Evolutionary conservation across 2,888 invertebrate genomes (phyloP), one percentile per base, ranked within the genome.

Genomic region (Cheilosia urbana): DNA sequence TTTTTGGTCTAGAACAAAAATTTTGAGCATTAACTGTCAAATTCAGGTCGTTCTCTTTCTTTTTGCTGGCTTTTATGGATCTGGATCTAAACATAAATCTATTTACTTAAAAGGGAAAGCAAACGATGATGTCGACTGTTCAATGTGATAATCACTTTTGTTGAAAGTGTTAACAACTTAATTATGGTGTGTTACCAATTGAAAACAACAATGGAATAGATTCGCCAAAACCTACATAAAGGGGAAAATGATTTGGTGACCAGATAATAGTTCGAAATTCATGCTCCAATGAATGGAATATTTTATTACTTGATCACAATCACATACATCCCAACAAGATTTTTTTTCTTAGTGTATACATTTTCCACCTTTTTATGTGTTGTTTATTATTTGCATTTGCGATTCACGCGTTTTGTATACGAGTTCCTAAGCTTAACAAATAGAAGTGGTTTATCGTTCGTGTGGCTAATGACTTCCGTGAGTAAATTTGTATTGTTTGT

Each of bases 401-500:
- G 15, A 24, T 42, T 5, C 40, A 24, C 21, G 9, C 13, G 19
- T 51, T 51, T 24, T 51, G 5, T 47, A 47, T 19, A 47, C 17
- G 2, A 45, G n/a, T 17, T 5, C 7, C 34, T 11, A 11, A 11
- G 3, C 11, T 3, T 1, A 15, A 34, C n/a, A 19, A 19, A 34
- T 17, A 6, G 13, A 21, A n/a, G 27, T 19, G 9, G 13, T 11
- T 37, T n/a, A 40, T 9, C 9, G 21, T 51, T 65, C 51, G 65
- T 65, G 51, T 17, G 21, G n/a, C n/a, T 65, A 53, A 53, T 65
- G 6, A 51, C 51, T 65, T 65, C 65, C 65, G 65, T 40, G 65
- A 65, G 65, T 65, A 65, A 24, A 51, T 9, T 62, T 47, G 15
- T 45, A 13, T 30, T n/a, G 21, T 42, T 42, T 65, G 21, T 37